Evolutionary conservation across 2,113 vertebrate species (phyloP), one percentile per base, ranked within the genome.

Genomic region (Lamprologus tigripictilis): DNA sequence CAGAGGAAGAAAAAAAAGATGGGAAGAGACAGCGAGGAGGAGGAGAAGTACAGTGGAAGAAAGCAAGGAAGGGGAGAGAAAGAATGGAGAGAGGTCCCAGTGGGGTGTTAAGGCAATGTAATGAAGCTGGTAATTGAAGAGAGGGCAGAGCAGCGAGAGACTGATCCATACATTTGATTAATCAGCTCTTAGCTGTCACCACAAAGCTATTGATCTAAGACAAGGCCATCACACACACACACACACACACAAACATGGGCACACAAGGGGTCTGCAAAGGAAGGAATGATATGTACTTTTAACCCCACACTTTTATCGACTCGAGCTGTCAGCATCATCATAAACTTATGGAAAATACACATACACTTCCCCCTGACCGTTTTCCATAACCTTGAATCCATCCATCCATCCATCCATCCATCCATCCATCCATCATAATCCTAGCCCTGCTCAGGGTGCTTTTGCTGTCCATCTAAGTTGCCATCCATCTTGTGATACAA

Each of bases 131-230:
- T 95, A 95, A 95, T 95, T 94, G 95, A 95, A 91, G 93, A 91
- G 92, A 95, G 93, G 93, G 93, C 92, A 95, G 92, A 92, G 90
- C 90, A 92, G 92, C 86, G 88, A 93, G 90, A 93, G 92, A 89
- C 90, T 85, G 94, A 95, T 96, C 93, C 93, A 95, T 95, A 94
- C 94, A 78, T 94, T 93, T 96, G 94, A 96, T 96, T 96, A 92
- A 96, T 96, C 95, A 94, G 95, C 93, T 95, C 93, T 94, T 83
- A 95, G 95, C 95, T 95, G 95, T 96, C 95, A 95, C 95, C 95
- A 95, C 95, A 95, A 68, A 79, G 88, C 86, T 93, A 95, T 95
- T 90, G 94, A 96, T 95, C 88, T 61, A 81, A 91, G 85, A 86
- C 93, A 91, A 91, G 87, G 90, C 94, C 93, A 84, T 89, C 92